Conservation (phyloP, 2,888 invertebrate genomes). For the Epinotia nisella region DNA sequence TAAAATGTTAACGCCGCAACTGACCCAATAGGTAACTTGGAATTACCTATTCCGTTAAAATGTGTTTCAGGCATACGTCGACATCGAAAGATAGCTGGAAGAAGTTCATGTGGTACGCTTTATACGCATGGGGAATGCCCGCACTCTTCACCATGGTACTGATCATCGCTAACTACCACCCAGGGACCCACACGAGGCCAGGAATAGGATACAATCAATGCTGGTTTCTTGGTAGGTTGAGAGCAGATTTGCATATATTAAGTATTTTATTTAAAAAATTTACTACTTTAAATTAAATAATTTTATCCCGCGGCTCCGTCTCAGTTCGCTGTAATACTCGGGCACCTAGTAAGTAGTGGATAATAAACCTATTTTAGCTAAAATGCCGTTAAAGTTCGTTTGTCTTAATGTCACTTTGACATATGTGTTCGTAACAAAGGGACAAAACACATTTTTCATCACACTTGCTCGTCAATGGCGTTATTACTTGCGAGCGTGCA, state of each 20-base stretch:
- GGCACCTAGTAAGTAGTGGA: too few relatives aligned
- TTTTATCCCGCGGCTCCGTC: too few relatives aligned
- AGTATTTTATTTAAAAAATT: too few relatives aligned
- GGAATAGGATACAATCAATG: slow-evolving; percentile 85
- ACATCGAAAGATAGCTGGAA: slow-evolving; percentile 82
- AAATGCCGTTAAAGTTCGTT: too few relatives aligned
- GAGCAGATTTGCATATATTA: neutral
- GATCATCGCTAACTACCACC: slow-evolving; percentile 80
- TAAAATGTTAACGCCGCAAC: neutral
- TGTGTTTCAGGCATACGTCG: slow-evolving; percentile 61
- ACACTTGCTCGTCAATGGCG: too few relatives aligned
- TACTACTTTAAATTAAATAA: too few relatives aligned
- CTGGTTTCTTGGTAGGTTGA: slow-evolving; percentile 86
- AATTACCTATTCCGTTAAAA: neutral
- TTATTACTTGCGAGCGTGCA: too few relatives aligned
- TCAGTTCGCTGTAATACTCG: too few relatives aligned
- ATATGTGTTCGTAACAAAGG: too few relatives aligned
- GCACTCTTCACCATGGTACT: slow-evolving; percentile 78
- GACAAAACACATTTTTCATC: too few relatives aligned
- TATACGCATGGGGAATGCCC: slow-evolving; percentile 86
- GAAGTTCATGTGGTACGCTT: slow-evolving; percentile 81
- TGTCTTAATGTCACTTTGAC: too few relatives aligned
- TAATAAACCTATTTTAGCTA: too few relatives aligned
- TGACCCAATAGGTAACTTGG: neutral
- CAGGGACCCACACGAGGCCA: slow-evolving; percentile 81